Conservation (phyloP, 2,797 vertebrate species). For the Choloepus didactylus region DNA sequence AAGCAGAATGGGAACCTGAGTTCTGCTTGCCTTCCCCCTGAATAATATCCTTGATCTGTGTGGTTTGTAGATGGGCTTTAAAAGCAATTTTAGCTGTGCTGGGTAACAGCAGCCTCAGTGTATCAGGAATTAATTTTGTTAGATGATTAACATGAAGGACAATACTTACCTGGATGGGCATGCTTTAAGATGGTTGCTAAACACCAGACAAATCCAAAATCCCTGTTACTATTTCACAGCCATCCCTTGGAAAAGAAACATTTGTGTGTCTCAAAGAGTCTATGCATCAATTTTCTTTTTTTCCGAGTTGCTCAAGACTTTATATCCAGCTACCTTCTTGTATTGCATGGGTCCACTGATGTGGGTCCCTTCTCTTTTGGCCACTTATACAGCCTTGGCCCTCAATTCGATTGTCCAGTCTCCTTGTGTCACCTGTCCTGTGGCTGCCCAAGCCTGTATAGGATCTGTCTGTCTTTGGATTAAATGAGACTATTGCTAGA, state of each 20-base stretch:
- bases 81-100: not conserved
- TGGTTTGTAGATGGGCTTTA: not conserved
- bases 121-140: not conserved
- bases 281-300: not conserved
- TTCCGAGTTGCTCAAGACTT: not conserved
- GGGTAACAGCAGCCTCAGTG: not conserved
- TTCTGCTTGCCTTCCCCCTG: not conserved
- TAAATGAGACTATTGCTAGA: not conserved
- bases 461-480: not conserved
- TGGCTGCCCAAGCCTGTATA: not conserved
- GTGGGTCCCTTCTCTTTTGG: not conserved
- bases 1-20: not conserved
- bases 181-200: not conserved
- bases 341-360: not conserved
- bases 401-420: not conserved
- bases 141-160: not conserved
- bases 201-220: not conserved
- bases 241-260: not conserved
- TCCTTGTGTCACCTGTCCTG: not conserved
- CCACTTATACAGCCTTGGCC: not conserved
- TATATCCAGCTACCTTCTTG: not conserved
- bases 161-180: not conserved
- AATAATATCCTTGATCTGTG: not conserved
- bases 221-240: not conserved
- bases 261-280: not conserved